A percentile compares a stretch with the other conserved stretches of the same genome.
Evolutionary conservation across 2,888 invertebrate genomes (phyloP).

Genomic region (Pelosia muscerda): DNA sequence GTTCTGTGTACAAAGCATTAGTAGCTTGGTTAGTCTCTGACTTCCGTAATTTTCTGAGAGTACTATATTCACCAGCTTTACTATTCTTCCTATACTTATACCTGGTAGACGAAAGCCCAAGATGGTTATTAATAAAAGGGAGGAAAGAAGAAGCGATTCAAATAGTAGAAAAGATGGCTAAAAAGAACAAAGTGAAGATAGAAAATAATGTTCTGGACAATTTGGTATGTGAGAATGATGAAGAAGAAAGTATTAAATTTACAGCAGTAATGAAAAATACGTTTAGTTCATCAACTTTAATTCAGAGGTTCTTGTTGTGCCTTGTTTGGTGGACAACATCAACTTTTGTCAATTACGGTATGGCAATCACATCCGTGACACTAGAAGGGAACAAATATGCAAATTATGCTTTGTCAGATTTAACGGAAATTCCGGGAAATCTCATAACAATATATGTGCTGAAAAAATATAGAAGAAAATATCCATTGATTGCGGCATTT

Average conservation of each 20-base stretch:
- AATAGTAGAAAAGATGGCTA: conserved; percentile 88
- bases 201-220: conserved; percentile 62
- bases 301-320: conserved; percentile 73
- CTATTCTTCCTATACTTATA: conserved; percentile 89
- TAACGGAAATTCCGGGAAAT: conserved; percentile 87
- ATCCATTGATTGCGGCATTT: conserved; percentile 85
- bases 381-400: conserved; percentile 91
- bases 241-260: conserved; percentile 56
- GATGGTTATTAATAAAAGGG: conserved; percentile 92
- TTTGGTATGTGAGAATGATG: conserved; percentile 51
- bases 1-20: conserved; percentile 59
- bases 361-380: conserved; percentile 91
- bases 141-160: conserved; percentile 88
- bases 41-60: conserved; percentile 89
- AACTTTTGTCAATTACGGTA: conserved; percentile 92
- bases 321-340: conserved; percentile 87
- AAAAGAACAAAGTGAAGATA: conserved; percentile 69
- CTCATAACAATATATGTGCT: conserved; percentile 84
- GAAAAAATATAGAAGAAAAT: conserved; percentile 85
- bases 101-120: conserved; percentile 90
- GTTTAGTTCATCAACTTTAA: conserved; percentile 65
- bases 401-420: conserved; percentile 89
- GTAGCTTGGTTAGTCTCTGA: conserved; percentile 82
- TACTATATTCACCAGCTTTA: conserved; percentile 90
- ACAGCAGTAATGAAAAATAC: conserved; percentile 64